phyloP scores from a whole-genome alignment of 2,888 invertebrate genomes.

The Monochamus alternatus region DNA sequence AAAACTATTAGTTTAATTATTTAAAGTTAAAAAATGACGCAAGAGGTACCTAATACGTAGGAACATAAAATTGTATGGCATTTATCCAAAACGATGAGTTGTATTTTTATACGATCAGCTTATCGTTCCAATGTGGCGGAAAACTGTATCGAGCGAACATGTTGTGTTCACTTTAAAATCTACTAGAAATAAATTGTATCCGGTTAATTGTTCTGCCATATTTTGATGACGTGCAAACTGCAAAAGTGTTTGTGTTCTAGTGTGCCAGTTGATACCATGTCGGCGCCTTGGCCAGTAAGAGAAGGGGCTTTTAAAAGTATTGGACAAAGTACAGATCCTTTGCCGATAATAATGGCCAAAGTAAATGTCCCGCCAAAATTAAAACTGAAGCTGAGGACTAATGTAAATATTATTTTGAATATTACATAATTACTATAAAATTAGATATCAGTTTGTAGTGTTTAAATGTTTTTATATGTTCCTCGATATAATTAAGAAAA shows the following conservation, averaged over 20 bases:
- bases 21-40: slow-evolving; percentile 29
- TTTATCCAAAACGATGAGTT: slow-evolving; percentile 48
- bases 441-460: too few relatives aligned
- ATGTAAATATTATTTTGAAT: slow-evolving; percentile 43
- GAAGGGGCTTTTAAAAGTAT: slow-evolving; percentile 74
- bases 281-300: slow-evolving; percentile 83
- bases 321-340: slow-evolving; percentile 65
- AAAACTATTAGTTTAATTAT: neutral
- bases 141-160: slow-evolving; percentile 24
- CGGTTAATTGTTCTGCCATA: slow-evolving; percentile 25
- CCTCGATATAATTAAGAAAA: neutral
- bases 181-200: slow-evolving; percentile 13
- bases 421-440: too few relatives aligned
- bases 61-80: slow-evolving; percentile 48
- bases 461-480: too few relatives aligned
- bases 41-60: slow-evolving; percentile 24
- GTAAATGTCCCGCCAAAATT: slow-evolving; percentile 54
- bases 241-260: slow-evolving; percentile 11
- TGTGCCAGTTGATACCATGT: slow-evolving; percentile 66
- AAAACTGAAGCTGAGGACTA: slow-evolving; percentile 47
- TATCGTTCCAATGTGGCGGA: slow-evolving; percentile 31
- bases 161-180: slow-evolving; percentile 9
- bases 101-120: slow-evolving; percentile 51
- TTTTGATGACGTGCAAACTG: slow-evolving; percentile 18
- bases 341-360: slow-evolving; percentile 47